Evolutionary conservation across 2,797 vertebrate species (phyloP), one percentile per base, ranked within the genome.

Genomic region (Labroides dimidiatus): DNA sequence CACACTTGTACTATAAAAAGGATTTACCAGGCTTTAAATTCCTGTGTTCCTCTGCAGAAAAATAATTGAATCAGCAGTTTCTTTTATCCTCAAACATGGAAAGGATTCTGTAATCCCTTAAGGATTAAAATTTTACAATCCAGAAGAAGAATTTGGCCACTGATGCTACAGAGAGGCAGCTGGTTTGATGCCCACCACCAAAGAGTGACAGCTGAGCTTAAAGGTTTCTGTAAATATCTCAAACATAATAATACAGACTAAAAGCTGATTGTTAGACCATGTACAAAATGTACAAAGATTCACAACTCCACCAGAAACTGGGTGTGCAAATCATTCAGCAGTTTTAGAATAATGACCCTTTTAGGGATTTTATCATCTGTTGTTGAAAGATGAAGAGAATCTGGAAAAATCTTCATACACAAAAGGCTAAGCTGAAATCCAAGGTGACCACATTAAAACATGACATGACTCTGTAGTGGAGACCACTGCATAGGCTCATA

Each of bases 81-180:
- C 42, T 75, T 88, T 79, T 39, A 72, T 83, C 62, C 68, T 17
- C 1, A 50, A 64, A 67, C 64, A 83, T 41, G 41, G 19, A 30
- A 59, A 63, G 72, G 67, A 71, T 80, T 43, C n/a, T 67, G 72
- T 81, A 79, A 84, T 72, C 81, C 63, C 42, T 37, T 33, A 1
- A 53, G 70, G 82, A 81, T 79, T 77, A 65, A 75, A 70, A 30
- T n/a, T 36, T 33, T 16, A 49, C 30, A 19, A 71, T n/a, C 64
- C 30, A 12, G 37, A 39, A 51, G 8, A 43, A 21, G 19, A 0
- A 68, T 47, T 52, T 30, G 47, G 19, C 24, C 6, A 0, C 27
- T 17, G 69, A 55, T 39, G 42, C 12, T 60, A 52, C 48, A 36
- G 30, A 52, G 52, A 58, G 27, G 12, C 45, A 47, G 53, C 54